Base-by-base conservation (phyloP, 2,888 invertebrate genomes). In the Tetramorium bicarinatum region DNA sequence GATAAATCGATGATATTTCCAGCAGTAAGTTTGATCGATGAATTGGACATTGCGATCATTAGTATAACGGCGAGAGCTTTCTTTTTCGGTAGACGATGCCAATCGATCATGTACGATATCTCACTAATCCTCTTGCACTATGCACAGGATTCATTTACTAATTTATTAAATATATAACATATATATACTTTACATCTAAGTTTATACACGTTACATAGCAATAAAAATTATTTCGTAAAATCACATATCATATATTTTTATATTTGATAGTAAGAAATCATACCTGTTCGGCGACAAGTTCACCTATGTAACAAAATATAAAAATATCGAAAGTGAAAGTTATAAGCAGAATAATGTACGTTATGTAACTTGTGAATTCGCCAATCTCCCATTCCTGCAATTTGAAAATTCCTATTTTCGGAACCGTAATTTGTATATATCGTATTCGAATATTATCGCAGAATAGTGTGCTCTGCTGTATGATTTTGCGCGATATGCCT, bases 1-100 rank as follows among this genome's bases (percentile, higher is more conserved):
- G 93, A 93, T 9, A 93, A 62, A 34, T 91, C 88, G 6, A 92
- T 84, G 74, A 93, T 85, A 84, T 92, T 93, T 56, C 92, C 93
- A 11, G 93, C 93, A 0, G 93, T 93, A 25, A 93, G 89, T 76
- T 89, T 91, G 1, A 85, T 85, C 2, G 92, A 90, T 11, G 86
- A 87, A 82, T 91, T 93, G 2, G 92, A 86, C 82, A 92, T 91
- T 0, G 88, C 72, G 4, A 93, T 89, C 54, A 93, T 85, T 52
- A 93, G 61, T 52, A 93, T 87, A 21, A 93, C 79, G 7, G 81
- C 72, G 3, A 87, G 84, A n/a, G 77, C 87, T 21, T 54, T 87
- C 44, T 71, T 89, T n/a, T 79, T 85, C 1, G 84, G 72, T 41
- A 92, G 18, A 49, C 74, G 75, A 49, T 92, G 87, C 92, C 92